phyloP scores from a whole-genome alignment of 1,140 invertebrate genomes.

The Glomeris maerens region DNA sequence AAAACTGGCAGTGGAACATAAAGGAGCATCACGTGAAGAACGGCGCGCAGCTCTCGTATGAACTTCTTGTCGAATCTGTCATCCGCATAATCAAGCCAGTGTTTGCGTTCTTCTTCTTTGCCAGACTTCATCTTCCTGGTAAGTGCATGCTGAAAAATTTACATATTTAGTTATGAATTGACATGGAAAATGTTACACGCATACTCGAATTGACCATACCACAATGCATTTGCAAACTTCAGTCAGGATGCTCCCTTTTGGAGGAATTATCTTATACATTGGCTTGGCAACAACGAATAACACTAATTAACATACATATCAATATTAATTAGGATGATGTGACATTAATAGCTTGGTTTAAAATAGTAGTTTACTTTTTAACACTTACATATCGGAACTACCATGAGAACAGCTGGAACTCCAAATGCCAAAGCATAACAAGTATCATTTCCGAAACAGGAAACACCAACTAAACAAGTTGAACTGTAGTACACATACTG shows the following conservation, averaged over 20 bases:
- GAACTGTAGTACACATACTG: conserved; percentile 4
- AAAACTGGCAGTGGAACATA: conserved; percentile 39
- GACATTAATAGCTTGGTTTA: background rate
- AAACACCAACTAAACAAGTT: conserved; percentile 22
- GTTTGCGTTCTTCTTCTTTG: conserved; percentile 24
- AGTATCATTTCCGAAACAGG: conserved; percentile 27
- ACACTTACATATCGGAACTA: conserved; percentile 26
- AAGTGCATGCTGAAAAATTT: conserved; percentile 27
- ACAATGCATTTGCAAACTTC: conserved; percentile 57
- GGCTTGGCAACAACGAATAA: conserved; percentile 63
- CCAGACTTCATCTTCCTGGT: conserved; percentile 19
- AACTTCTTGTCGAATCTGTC: conserved; percentile 31
- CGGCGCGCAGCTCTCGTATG: conserved; percentile 30
- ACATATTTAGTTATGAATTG: background rate
- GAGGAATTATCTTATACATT: conserved; percentile 59
- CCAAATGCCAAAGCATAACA: conserved; percentile 32
- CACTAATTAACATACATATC: conserved; percentile 40
- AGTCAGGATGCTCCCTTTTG: conserved; percentile 66
- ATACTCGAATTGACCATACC: conserved; percentile 42
- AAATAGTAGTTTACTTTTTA: background rate
- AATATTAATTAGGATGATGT: background rate
- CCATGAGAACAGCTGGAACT: conserved; percentile 31
- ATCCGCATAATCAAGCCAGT: conserved; percentile 39
- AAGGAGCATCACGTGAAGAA: conserved; percentile 31
- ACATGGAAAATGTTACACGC: background rate